Conservation (phyloP, 2,797 vertebrate genomes). For the Psittacula derbiana region DNA sequence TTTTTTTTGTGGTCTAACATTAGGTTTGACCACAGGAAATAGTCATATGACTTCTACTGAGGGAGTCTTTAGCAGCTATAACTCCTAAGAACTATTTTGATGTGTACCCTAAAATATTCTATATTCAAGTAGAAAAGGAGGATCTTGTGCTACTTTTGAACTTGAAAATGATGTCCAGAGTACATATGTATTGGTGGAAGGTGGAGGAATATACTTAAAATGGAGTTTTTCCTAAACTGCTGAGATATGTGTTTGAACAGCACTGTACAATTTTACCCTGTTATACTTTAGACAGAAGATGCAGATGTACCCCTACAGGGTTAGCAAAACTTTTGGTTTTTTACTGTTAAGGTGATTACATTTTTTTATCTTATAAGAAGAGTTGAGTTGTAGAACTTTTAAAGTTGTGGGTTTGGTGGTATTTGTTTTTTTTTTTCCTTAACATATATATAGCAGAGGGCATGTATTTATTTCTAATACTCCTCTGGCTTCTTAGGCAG, state of each 20-base stretch:
- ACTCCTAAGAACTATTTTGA: neutral
- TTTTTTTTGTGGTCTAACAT: neutral
- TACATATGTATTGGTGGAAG: neutral
- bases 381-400: neutral
- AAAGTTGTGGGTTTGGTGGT: neutral
- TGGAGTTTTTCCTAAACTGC: neutral
- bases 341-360: neutral
- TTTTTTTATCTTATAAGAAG: neutral
- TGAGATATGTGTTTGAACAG: neutral
- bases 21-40: neutral
- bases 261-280: neutral
- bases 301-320: neutral
- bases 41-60: neutral
- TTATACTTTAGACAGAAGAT: neutral
- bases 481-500: neutral
- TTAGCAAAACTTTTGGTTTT: neutral
- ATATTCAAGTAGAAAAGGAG: neutral
- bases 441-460: neutral
- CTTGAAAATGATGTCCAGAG: neutral
- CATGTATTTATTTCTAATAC: constrained; percentile 23
- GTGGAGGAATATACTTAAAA: neutral
- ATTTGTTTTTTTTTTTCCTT: neutral
- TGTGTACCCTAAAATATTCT: neutral
- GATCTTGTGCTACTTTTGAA: neutral
- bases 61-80: neutral